A percentile compares a stretch with the other conserved stretches of the same genome.
phyloP scores from a whole-genome alignment of 2,888 invertebrate species.

The Coelinius sp. region DNA sequence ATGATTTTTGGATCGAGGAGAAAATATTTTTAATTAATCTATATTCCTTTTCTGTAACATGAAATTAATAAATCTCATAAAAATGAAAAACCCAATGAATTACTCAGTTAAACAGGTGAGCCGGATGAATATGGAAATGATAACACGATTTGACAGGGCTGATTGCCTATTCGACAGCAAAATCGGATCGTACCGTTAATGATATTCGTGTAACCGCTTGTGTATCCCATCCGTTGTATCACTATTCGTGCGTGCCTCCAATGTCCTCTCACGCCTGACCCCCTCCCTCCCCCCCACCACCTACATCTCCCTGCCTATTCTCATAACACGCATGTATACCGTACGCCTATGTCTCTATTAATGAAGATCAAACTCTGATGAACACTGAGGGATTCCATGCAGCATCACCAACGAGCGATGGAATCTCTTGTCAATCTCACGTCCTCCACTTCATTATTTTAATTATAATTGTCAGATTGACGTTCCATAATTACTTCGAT shows the following conservation, averaged over 20 bases:
- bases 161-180: constrained; percentile 39
- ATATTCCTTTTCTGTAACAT: neutral
- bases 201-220: constrained; percentile 40
- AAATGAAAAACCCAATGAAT: neutral
- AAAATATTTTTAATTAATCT: neutral
- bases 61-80: neutral
- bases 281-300: neutral
- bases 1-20: neutral
- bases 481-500: neutral
- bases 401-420: constrained; percentile 7
- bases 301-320: neutral
- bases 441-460: neutral
- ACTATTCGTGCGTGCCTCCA: constrained; percentile 31
- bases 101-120: neutral
- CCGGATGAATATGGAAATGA: constrained; percentile 34
- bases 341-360: constrained; percentile 14
- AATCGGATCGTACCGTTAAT: constrained; percentile 39
- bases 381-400: constrained; percentile 19
- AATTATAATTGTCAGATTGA: neutral
- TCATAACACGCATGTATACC: constrained; percentile 30
- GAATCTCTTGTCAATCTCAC: neutral
- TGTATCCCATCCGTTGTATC: constrained; percentile 33
- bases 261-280: constrained; percentile 22
- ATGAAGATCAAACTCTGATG: constrained; percentile 36
- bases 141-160: constrained; percentile 33